These are phyloP conservation scores for Cecropterus lyciades DNA, from an alignment of 1,140 invertebrate species.

Conservation along the genomic window DNA sequence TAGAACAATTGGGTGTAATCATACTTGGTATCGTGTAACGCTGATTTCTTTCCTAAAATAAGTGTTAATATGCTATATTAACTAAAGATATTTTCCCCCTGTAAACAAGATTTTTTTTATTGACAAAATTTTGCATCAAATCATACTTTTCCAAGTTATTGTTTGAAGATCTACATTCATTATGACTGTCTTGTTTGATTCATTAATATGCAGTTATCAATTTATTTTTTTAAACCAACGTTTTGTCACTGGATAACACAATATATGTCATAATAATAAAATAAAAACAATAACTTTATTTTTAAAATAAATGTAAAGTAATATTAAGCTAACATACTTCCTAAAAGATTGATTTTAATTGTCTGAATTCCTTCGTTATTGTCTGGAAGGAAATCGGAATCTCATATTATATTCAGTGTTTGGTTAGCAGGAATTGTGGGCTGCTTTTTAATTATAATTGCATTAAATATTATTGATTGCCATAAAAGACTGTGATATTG, in stretches of 20 bases:
- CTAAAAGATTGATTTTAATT: conserved; percentile 10
- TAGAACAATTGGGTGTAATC: conserved; percentile 26
- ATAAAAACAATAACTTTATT: conserved; percentile 1
- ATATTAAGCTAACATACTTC: conserved; percentile 14
- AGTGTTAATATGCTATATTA: conserved; percentile 9
- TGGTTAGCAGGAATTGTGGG: conserved; percentile 47
- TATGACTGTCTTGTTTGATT: not conserved
- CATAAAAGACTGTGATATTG: conserved; percentile 65
- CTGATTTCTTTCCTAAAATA: conserved; percentile 18
- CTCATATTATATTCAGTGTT: conserved; percentile 11
- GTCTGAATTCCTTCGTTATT: conserved; percentile 26
- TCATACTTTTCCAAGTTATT: not conserved
- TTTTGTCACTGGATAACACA: conserved; percentile 12
- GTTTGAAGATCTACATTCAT: not conserved
- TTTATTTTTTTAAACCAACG: conserved; percentile 1
- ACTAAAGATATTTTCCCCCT: not conserved
- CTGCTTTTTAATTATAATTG: conserved; percentile 51
- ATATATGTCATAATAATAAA: conserved; percentile 4
- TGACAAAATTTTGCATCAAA: conserved; percentile 8
- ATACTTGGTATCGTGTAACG: not conserved
- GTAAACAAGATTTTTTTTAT: conserved; percentile 6
- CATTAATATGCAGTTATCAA: not conserved
- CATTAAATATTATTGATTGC: conserved; percentile 39
- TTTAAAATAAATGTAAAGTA: conserved; percentile 27
- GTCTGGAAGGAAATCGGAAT: conserved; percentile 34